These are phyloP conservation scores for Silurus meridionalis DNA, from an alignment of 2,113 vertebrate species.

Conservation along the genomic window DNA sequence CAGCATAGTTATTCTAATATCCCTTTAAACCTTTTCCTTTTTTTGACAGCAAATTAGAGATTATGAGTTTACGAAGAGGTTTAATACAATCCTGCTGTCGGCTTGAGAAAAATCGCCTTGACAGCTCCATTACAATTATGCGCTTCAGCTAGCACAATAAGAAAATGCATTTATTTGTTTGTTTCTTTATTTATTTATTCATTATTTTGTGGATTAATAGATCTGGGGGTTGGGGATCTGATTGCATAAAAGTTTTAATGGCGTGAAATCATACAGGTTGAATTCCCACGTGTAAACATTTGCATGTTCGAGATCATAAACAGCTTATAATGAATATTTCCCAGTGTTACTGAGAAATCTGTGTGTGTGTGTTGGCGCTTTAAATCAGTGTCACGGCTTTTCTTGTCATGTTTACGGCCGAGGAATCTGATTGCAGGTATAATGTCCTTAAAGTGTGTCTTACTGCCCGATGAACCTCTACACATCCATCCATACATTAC, in stretches of 20 bases:
- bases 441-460: background rate
- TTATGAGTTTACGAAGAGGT: background rate
- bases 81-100: background rate
- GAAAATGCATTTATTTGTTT: background rate
- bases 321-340: slow-evolving; percentile 45
- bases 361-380: background rate
- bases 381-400: background rate
- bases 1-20: slow-evolving; percentile 6
- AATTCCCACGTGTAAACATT: slow-evolving; percentile 35
- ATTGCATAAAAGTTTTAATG: background rate
- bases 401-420: too few relatives aligned
- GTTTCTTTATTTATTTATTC: background rate
- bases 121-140: background rate
- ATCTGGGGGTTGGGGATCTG: background rate
- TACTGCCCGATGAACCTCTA: background rate
- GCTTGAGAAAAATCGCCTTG: background rate
- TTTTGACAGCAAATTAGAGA: background rate
- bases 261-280: background rate
- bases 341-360: background rate
- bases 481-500: background rate
- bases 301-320: slow-evolving; percentile 36
- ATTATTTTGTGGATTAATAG: background rate
- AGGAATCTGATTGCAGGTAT: background rate
- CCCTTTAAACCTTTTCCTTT: background rate
- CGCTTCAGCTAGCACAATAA: background rate